These are phyloP conservation scores for Ridgeia piscesae DNA, from an alignment of 1,140 invertebrate genomes.

Conservation along the genomic window DNA sequence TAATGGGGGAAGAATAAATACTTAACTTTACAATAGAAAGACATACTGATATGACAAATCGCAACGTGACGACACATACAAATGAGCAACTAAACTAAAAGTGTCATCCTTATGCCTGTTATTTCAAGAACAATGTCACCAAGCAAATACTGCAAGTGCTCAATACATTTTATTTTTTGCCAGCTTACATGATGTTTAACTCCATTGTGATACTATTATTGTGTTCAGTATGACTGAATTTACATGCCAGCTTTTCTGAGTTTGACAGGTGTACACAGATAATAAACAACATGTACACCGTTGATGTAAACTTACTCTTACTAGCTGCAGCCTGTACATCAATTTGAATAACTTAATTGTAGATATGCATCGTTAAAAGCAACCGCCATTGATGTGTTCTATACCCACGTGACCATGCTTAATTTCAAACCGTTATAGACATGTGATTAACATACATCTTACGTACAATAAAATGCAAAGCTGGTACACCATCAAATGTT, in stretches of 20 bases:
- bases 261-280: not conserved
- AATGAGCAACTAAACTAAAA: not conserved
- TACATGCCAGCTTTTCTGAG: not conserved
- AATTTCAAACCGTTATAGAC: not conserved
- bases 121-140: not conserved
- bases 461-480: conserved; percentile 1
- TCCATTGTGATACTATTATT: not conserved
- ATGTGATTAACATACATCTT: not conserved
- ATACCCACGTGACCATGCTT: not conserved
- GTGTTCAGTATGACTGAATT: not conserved
- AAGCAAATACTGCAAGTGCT: not conserved
- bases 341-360: not conserved
- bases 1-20: not conserved
- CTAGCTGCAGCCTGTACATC: not conserved
- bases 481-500: not conserved
- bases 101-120: not conserved
- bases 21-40: no score
- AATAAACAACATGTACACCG: not conserved
- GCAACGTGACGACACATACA: not conserved
- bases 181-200: not conserved
- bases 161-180: not conserved
- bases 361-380: not conserved
- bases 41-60: not conserved
- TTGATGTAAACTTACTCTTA: not conserved
- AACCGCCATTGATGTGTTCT: not conserved